phyloP scores from a whole-genome alignment of 2,113 vertebrate genomes.

The Crocuta crocuta region DNA sequence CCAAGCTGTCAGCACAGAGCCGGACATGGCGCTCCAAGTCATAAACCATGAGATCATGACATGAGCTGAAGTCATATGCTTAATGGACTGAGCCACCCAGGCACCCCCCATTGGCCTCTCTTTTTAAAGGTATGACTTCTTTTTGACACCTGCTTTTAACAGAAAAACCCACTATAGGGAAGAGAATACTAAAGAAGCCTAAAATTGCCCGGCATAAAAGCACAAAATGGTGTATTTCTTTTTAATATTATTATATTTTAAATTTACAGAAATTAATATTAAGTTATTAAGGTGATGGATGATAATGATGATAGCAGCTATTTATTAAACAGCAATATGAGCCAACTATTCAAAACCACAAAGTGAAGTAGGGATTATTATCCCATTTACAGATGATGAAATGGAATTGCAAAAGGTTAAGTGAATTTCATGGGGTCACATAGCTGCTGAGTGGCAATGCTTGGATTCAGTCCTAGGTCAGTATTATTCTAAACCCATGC shows the following conservation, averaged over 20 bases:
- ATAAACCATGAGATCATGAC: too few species aligned
- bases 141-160: not conserved
- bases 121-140: not conserved
- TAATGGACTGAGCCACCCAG: too few species aligned
- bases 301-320: not conserved
- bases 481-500: not conserved
- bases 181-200: not conserved
- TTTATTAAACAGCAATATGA: not conserved
- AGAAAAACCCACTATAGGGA: not conserved
- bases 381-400: not conserved
- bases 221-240: not conserved
- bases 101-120: not conserved
- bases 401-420: not conserved
- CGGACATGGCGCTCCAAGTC: too few species aligned
- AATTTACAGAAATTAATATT: not conserved
- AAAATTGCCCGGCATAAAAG: not conserved
- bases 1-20: too few species aligned
- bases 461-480: not conserved
- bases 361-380: not conserved
- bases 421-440: not conserved
- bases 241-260: constrained; percentile 12
- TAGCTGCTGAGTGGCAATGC: not conserved
- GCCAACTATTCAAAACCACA: not conserved
- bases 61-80: too few species aligned
- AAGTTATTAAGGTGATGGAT: not conserved